Percentiles rank a stretch among this genome's conserved stretches.
phyloP scores from a whole-genome alignment of 2,113 vertebrate species.

The Nannospalax galili region DNA sequence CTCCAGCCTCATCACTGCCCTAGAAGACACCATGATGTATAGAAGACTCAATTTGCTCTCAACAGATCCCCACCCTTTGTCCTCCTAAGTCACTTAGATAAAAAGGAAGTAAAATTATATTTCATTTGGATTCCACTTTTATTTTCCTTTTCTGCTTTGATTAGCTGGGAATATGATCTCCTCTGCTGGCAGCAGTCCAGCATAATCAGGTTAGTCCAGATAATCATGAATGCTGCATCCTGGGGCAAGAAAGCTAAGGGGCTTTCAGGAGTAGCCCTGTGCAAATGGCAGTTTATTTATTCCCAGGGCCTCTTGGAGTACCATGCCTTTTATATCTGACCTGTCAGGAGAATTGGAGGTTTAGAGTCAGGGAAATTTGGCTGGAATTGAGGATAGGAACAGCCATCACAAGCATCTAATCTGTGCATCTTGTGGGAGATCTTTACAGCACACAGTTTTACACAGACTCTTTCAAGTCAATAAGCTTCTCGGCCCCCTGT shows the following conservation, averaged over 20 bases:
- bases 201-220: constrained; percentile 33
- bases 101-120: constrained; percentile 67
- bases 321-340: not conserved
- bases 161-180: constrained; percentile 46
- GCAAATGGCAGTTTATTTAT: not conserved
- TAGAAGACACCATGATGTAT: not conserved
- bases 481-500: not conserved
- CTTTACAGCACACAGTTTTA: not conserved
- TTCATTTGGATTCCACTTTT: constrained; percentile 69
- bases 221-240: not conserved
- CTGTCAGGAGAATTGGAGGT: not conserved
- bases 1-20: not conserved
- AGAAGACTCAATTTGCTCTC: constrained; percentile 26
- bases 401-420: not conserved
- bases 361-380: not conserved
- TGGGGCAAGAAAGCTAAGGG: not conserved
- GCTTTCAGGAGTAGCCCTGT: not conserved
- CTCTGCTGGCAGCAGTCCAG: constrained; percentile 43
- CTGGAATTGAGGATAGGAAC: not conserved
- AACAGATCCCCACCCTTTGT: constrained; percentile 35
- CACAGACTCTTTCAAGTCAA: not conserved
- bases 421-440: too few relatives aligned
- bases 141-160: constrained; percentile 28
- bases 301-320: not conserved
- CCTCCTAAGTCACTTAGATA: constrained; percentile 30